A percentile compares a stretch with the other conserved stretches of the same genome.
These are phyloP conservation scores for Pseudomyrmex concolor DNA, from an alignment of 1,140 invertebrate genomes.

Conservation along the genomic window DNA sequence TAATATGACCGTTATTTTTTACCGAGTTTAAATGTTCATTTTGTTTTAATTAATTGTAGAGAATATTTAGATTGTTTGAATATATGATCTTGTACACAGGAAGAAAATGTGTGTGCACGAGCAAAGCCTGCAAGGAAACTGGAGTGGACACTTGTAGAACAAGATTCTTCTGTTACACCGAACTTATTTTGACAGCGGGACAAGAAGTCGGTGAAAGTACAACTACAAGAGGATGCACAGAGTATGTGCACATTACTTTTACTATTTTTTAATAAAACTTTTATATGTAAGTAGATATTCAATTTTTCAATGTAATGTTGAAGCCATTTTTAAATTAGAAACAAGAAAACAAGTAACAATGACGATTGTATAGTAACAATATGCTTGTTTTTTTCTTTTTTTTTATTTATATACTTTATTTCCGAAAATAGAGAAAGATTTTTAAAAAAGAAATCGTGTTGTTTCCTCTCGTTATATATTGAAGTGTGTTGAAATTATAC, in stretches of 20 bases:
- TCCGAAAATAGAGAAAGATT: background rate
- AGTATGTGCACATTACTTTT: slow-evolving; percentile 65
- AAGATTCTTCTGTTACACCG: slow-evolving; percentile 76
- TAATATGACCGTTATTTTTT: too few relatives aligned
- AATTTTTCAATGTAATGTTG: background rate
- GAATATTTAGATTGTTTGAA: too few relatives aligned
- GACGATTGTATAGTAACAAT: too few relatives aligned
- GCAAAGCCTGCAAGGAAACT: slow-evolving; percentile 74
- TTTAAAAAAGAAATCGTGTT: background rate
- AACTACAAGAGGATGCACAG: slow-evolving; percentile 76
- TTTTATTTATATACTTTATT: background rate
- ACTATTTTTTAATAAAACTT: background rate
- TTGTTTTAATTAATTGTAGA: too few relatives aligned
- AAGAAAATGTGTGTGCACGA: slow-evolving; percentile 78
- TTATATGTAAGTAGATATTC: background rate
- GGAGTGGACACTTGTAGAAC: slow-evolving; percentile 74
- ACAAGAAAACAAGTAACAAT: too few relatives aligned
- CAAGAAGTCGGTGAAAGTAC: slow-evolving; percentile 55
- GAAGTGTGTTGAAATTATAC: background rate
- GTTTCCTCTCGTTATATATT: background rate
- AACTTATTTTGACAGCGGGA: slow-evolving; percentile 65
- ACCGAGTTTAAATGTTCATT: too few relatives aligned
- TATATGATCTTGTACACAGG: slow-evolving; percentile 41
- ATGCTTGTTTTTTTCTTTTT: too few relatives aligned
- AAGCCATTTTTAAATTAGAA: background rate